phyloP scores from a whole-genome alignment of 2,113 vertebrate species.

The Bubo blakistoni region DNA sequence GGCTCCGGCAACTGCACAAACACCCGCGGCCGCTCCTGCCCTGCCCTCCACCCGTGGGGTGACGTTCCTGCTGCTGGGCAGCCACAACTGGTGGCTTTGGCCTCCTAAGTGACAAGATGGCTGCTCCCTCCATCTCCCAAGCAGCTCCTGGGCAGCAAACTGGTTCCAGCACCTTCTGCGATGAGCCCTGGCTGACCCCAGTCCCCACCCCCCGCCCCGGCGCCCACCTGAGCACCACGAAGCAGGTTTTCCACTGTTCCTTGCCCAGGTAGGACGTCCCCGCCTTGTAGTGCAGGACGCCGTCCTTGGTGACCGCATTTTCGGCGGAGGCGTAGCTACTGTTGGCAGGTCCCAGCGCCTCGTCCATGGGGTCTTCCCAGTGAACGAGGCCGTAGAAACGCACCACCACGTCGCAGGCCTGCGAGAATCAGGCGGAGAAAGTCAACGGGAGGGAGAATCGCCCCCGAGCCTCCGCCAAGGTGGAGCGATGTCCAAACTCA shows the following conservation, averaged over 20 bases:
- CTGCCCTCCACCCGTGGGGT: background rate
- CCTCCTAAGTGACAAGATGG: background rate
- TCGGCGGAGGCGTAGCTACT: constrained; percentile 33
- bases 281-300: constrained; percentile 84
- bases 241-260: constrained; percentile 93
- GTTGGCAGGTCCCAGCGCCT: constrained; percentile 64
- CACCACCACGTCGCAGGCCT: constrained; percentile 83
- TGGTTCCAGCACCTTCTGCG: background rate
- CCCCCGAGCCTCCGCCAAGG: accelerated
- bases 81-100: background rate
- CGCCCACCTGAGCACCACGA: constrained; percentile 88
- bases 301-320: constrained; percentile 81
- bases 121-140: background rate
- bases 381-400: constrained; percentile 90
- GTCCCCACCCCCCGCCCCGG: background rate
- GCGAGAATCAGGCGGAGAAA: background rate
- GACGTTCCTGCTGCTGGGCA: background rate
- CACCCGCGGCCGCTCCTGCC: background rate
- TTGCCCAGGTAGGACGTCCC: constrained; percentile 92
- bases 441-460: background rate
- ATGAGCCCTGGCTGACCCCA: background rate
- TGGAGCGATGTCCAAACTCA: background rate
- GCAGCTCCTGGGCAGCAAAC: background rate
- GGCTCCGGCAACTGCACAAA: background rate
- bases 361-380: constrained; percentile 94